Conservation (phyloP, 2,797 vertebrate species). For the Ctenopoma kingsleyae region DNA sequence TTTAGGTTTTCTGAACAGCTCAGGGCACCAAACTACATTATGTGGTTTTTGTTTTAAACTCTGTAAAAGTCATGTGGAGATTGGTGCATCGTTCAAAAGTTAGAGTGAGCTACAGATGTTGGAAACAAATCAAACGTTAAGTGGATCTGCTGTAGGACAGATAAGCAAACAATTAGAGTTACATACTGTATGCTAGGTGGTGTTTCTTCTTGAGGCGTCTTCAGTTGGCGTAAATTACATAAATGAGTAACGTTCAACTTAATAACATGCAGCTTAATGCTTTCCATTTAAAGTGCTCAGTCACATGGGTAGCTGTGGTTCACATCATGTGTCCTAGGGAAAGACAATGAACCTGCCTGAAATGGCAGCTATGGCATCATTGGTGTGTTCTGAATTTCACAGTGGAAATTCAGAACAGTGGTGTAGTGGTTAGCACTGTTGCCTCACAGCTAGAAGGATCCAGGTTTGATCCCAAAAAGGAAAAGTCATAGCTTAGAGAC, state of each 20-base stretch:
- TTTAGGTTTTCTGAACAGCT: constrained; percentile 4
- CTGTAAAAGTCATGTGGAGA: neutral
- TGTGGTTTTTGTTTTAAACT: neutral
- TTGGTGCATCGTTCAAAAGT: neutral
- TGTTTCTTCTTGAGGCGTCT: neutral
- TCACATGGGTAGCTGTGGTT: too few species aligned
- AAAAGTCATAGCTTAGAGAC: neutral
- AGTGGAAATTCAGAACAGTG: too few species aligned
- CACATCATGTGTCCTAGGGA: too few species aligned
- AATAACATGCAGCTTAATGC: neutral
- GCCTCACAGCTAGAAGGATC: too few species aligned
- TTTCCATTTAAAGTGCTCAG: neutral
- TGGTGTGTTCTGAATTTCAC: too few species aligned
- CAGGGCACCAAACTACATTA: neutral
- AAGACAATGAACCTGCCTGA: too few species aligned
- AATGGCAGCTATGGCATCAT: too few species aligned
- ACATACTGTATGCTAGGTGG: neutral
- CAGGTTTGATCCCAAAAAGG: too few species aligned
- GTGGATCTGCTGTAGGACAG: neutral
- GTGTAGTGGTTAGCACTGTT: too few species aligned
- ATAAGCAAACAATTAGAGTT: neutral
- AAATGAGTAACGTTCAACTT: too few species aligned
- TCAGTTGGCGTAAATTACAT: too few species aligned
- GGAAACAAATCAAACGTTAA: neutral
- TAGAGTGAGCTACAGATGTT: neutral